phyloP scores from a whole-genome alignment of 2,888 invertebrate species.

The Actias luna region DNA sequence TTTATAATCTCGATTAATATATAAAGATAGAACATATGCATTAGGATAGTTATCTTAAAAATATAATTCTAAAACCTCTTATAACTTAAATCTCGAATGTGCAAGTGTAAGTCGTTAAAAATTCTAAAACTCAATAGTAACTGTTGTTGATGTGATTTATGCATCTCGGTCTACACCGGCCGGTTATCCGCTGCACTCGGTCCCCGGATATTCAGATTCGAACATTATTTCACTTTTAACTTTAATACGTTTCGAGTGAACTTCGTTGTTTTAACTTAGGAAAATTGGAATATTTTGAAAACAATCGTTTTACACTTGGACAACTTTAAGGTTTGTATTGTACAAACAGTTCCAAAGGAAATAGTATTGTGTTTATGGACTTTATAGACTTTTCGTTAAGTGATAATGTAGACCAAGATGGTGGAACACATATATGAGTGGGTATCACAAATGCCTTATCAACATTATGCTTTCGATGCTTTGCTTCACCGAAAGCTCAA shows the following conservation, averaged over 20 bases:
- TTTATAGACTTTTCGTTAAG: background rate
- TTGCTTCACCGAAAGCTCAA: too few species aligned
- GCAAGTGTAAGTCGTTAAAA: conserved; percentile 15
- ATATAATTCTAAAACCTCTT: background rate
- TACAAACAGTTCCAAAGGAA: background rate
- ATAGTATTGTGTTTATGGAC: too few species aligned
- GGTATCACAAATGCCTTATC: too few species aligned
- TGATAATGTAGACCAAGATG: too few species aligned
- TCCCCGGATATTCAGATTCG: conserved; percentile 11
- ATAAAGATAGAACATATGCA: too few species aligned
- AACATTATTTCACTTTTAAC: conserved; percentile 11
- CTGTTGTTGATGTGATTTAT: conserved; percentile 20
- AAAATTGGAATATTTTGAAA: background rate
- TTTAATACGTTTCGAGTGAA: conserved; percentile 3
- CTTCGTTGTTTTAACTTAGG: background rate
- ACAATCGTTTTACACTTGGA: background rate
- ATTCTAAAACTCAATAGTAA: conserved; percentile 19
- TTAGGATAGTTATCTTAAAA: background rate
- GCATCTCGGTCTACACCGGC: background rate
- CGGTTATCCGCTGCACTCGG: background rate
- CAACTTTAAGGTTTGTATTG: background rate
- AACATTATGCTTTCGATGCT: too few species aligned
- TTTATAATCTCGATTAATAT: too few species aligned
- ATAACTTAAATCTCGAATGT: background rate
- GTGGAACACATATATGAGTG: too few species aligned